Evolutionary conservation across 2,888 invertebrate genomes (phyloP), one percentile per base, ranked within the genome.

Genomic region (Sesia apiformis): DNA sequence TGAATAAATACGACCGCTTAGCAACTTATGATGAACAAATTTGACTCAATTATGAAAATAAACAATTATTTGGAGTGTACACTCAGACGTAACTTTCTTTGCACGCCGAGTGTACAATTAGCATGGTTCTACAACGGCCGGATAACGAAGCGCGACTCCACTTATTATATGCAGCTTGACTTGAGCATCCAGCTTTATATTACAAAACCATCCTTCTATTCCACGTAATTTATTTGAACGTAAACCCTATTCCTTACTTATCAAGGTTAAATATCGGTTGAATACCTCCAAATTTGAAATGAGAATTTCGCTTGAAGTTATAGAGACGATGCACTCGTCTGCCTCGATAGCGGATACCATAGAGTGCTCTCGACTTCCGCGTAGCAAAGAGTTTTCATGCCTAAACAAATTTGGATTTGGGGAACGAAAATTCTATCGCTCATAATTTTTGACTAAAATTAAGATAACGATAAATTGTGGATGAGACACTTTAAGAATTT

Each of bases 111-210:
- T 71, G 64, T 71, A 78, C 81, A 82, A 82, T 82, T 82, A 82
- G 80, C 77, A 67, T 75, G 74, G 73, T 76, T 73, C 73, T 73
- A 63, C 65, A 67, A 67, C 72, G 75, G 70, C 69, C 66, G 73
- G 70, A 81, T 82, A 82, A 82, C 82, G 82, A 82, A 82, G 81
- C 75, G 63, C 72, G 70, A 72, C 73, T 74, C 71, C 73, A 72
- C 81, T 75, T 74, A 76, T 74, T 71, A 76, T 74, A 74, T 77
- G 75, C 74, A 76, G 74, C 78, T 79, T 79, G 74, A 78, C 72
- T 77, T 52, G 39, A 52, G 52, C 23, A 39, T 60, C 50, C 50
- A 56, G 49, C 49, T 63, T 65, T 73, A 73, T 23, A 23, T 72
- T 69, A 70, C 52, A 75, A 75, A 72, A 54, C 50, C 54, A 60